Evolutionary conservation across 2,797 vertebrate species (phyloP).

Genomic region (Gallinago solitaria): DNA sequence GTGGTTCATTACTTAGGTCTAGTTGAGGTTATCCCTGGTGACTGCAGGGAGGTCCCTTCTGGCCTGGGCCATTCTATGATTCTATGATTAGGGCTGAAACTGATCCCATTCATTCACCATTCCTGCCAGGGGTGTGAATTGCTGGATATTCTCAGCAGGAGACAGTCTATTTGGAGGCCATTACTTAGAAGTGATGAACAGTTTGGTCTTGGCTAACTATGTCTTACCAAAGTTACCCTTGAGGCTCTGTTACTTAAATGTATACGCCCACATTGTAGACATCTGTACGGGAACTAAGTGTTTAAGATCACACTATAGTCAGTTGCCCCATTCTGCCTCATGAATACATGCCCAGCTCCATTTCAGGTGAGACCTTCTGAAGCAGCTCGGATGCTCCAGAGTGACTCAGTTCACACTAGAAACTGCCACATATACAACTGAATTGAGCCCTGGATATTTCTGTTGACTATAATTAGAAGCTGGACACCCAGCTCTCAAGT

Average conservation of each 20-base stretch:
- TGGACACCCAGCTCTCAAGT: not conserved
- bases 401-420: not conserved
- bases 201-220: not conserved
- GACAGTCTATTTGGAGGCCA: not conserved
- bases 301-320: not conserved
- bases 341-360: fast-evolving
- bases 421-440: not conserved
- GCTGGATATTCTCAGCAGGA: not conserved
- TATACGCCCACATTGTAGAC: not conserved
- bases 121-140: not conserved
- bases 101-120: not conserved
- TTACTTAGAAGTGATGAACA: not conserved
- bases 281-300: not conserved
- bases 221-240: not conserved
- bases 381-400: not conserved
- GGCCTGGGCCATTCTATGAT: no score
- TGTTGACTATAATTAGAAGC: not conserved
- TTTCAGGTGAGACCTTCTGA: not conserved
- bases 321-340: not conserved
- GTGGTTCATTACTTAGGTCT: not conserved
- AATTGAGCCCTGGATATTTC: not conserved
- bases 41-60: no score
- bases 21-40: no score
- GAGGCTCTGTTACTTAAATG: not conserved
- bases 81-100: not conserved